Percentiles rank a stretch among this genome's conserved stretches.
Conservation (phyloP, 2,888 invertebrate species). For the Rhingia campestris region DNA sequence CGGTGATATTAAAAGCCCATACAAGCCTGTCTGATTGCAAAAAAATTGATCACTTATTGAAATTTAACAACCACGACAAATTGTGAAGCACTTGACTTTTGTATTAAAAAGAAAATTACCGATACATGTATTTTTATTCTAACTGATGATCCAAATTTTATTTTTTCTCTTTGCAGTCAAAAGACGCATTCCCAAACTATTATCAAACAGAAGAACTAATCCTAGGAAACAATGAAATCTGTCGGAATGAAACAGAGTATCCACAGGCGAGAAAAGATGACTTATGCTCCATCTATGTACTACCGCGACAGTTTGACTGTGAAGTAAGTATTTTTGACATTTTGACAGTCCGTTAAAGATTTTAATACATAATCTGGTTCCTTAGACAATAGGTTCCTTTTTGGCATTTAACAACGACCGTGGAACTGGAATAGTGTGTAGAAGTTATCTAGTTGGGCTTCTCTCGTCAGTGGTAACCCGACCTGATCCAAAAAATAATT, state of each 20-base stretch:
- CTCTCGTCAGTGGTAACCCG: constrained; percentile 73
- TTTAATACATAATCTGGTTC: neutral
- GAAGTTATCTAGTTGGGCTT: constrained; percentile 71
- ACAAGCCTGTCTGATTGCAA: too few species aligned
- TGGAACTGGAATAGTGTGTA: constrained; percentile 75
- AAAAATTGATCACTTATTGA: too few species aligned
- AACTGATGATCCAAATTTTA: too few species aligned
- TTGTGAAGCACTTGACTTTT: too few species aligned
- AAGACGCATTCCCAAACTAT: constrained; percentile 53
- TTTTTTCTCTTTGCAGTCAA: constrained; percentile 42
- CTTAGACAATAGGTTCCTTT: constrained; percentile 60
- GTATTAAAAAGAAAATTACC: too few species aligned
- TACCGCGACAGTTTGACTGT: constrained; percentile 71
- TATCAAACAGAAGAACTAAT: constrained; percentile 74
- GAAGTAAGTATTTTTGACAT: constrained; percentile 64
- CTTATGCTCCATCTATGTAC: constrained; percentile 75
- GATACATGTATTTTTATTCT: too few species aligned
- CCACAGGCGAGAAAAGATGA: constrained; percentile 63
- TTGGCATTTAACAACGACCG: constrained; percentile 73
- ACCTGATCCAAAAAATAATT: constrained; percentile 59
- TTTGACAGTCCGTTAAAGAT: too few species aligned
- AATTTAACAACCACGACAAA: too few species aligned
- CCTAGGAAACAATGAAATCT: constrained; percentile 63
- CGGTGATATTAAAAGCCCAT: too few species aligned
- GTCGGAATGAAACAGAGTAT: constrained; percentile 58